Base-by-base conservation (phyloP, 2,113 vertebrate genomes). In the Symphodus melops region DNA sequence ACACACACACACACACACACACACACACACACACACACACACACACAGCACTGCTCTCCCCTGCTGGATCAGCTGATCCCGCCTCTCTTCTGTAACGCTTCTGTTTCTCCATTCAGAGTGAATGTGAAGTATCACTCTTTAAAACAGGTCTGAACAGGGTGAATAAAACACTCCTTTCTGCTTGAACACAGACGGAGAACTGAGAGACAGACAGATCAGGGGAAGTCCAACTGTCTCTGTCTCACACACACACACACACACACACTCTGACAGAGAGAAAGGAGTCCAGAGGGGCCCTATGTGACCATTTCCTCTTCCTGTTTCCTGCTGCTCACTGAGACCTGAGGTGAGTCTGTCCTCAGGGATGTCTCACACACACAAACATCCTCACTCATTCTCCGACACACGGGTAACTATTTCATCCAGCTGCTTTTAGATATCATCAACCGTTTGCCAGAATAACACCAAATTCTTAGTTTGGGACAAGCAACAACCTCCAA, bases 231-330 rank as follows among this genome's bases (percentile, higher is more conserved):
- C 75, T 73, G 48, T 77, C 59, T 71, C 36, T 17, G 52, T 72
- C 33, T 10, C n/a, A 21, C 37, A 72, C 57, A 69, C 52, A 37
- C 52, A 60, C 14, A 36, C 25, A 19, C 52, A 75, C 28, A 37
- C 75, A 82, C 58, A 65, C n/a, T 37, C 16, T 55, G 3, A 61
- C 21, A 67, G 8, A 56, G 10, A 62, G 16, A 57, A 69, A 37
- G 19, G 42, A 67, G 61, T 79, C 58, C 58, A 49, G 33, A 67
- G 53, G 73, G 55, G 66, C 23, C 53, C 68, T 83, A 76, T 20
- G 57, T 72, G 80, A 82, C 76, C 51, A 3, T 81, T 88, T 91
- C 87, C 91, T 81, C 74, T 89, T 90, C 86, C 91, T 90, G 87
- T 88, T 92, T 91, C 87, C 90, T 90, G 85, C 88, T 72, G 72